Evolutionary conservation across 1,140 invertebrate genomes (phyloP).

Genomic region (Cherax quadricarinatus): DNA sequence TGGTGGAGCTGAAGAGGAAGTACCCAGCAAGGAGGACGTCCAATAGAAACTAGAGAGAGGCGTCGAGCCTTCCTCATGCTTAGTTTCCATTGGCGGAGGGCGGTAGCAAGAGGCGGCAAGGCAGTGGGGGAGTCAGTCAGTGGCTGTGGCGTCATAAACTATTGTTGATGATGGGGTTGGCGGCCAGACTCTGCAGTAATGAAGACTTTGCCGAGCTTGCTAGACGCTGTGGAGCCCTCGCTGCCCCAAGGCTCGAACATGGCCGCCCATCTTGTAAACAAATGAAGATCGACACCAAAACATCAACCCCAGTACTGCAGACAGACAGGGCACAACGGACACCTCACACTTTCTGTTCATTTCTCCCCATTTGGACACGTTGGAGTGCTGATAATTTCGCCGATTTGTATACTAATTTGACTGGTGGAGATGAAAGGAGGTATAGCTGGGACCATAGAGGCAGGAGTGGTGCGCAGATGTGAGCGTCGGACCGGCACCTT

Average conservation of each 20-base stretch:
- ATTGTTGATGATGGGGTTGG: constrained; percentile 62
- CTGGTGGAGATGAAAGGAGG: no score
- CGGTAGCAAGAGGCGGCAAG: constrained; percentile 27
- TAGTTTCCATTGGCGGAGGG: constrained; percentile 48
- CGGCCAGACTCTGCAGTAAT: constrained; percentile 58
- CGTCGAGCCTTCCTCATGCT: background rate
- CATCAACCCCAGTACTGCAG: background rate
- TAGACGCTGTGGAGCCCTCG: constrained; percentile 63
- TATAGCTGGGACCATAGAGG: no score
- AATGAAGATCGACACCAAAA: constrained; percentile 63
- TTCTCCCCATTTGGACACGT: no score
- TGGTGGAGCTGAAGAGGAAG: background rate
- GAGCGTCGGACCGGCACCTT: no score
- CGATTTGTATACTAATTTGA: no score
- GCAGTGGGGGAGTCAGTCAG: constrained; percentile 55
- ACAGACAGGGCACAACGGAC: background rate
- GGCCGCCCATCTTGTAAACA: constrained; percentile 65
- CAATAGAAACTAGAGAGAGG: constrained; percentile 36
- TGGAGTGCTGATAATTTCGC: no score
- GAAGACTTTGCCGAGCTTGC: constrained; percentile 66
- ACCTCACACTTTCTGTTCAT: no score
- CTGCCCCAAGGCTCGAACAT: constrained; percentile 62
- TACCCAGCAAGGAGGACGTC: background rate
- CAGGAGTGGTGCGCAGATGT: no score
- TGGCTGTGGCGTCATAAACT: constrained; percentile 61